Evolutionary conservation across 2,113 vertebrate species (phyloP).

Genomic region (Ictalurus punctatus): DNA sequence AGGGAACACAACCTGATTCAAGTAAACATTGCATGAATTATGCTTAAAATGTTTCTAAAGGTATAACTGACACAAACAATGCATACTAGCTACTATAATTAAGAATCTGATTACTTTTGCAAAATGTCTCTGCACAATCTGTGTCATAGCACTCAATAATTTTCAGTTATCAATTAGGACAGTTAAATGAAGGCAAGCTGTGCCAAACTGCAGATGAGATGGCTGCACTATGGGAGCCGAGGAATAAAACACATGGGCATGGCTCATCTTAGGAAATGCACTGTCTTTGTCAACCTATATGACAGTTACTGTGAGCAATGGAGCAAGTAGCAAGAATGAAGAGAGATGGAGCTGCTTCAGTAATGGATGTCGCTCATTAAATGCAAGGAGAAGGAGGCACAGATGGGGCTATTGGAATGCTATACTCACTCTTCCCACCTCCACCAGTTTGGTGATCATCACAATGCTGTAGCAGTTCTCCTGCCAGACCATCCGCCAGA

Average conservation of each 20-base stretch:
- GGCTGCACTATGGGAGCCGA: neutral
- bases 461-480: conserved; percentile 94
- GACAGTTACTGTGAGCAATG: conserved; percentile 32
- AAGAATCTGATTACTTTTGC: conserved; percentile 21
- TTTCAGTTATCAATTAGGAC: conserved; percentile 28
- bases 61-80: conserved; percentile 11
- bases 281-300: conserved; percentile 31
- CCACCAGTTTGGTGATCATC: conserved; percentile 96
- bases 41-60: neutral
- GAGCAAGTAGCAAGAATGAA: neutral
- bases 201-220: conserved; percentile 9
- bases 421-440: conserved; percentile 89
- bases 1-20: neutral
- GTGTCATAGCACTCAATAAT: neutral
- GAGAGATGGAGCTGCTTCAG: neutral
- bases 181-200: conserved; percentile 11
- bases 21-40: neutral
- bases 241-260: conserved; percentile 14
- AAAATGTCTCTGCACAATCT: neutral
- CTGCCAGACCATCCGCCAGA: conserved; percentile 99
- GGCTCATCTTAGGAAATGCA: neutral
- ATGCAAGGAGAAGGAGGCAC: neutral
- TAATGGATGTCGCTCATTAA: conserved; percentile 39
- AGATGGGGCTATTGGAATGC: conserved; percentile 9
- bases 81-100: neutral